Conservation (phyloP, 2,888 invertebrate genomes). For the Lampropteryx suffumata region DNA sequence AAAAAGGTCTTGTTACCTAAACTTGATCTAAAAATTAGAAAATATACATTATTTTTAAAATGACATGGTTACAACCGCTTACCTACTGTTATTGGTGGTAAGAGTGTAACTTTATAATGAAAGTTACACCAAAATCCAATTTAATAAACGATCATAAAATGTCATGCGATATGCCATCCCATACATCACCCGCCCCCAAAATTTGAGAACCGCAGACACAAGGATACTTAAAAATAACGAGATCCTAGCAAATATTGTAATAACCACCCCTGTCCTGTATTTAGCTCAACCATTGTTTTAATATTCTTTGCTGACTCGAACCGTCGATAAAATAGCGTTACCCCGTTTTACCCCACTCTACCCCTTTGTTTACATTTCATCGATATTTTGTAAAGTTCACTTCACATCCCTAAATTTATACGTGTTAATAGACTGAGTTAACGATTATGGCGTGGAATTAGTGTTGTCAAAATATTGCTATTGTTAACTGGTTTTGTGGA, state of each 20-base stretch:
- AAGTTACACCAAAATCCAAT: constrained; percentile 21
- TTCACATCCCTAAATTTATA: constrained; percentile 65
- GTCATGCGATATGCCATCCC: constrained; percentile 25
- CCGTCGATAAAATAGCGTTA: constrained; percentile 34
- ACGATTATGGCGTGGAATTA: constrained; percentile 55
- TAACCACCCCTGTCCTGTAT: constrained; percentile 60
- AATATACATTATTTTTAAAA: too few relatives aligned
- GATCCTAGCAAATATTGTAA: constrained; percentile 81
- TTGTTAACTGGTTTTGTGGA: too few relatives aligned
- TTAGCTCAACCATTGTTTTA: constrained; percentile 66
- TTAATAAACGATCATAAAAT: constrained; percentile 21
- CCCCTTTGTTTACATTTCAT: constrained; percentile 61
- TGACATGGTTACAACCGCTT: background rate
- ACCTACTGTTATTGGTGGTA: constrained; percentile 2
- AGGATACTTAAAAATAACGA: constrained; percentile 82
- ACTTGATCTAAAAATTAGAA: too few relatives aligned
- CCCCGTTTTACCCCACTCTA: constrained; percentile 34
- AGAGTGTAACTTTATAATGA: constrained; percentile 1
- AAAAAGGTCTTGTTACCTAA: too few relatives aligned
- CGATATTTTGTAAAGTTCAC: constrained; percentile 62
- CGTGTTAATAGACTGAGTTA: constrained; percentile 64
- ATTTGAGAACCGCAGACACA: constrained; percentile 62
- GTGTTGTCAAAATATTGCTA: constrained; percentile 51
- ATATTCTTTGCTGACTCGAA: constrained; percentile 66
- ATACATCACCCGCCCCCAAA: constrained; percentile 43